Conservation (phyloP, 2,888 invertebrate genomes). For the Megamerina dolium region DNA sequence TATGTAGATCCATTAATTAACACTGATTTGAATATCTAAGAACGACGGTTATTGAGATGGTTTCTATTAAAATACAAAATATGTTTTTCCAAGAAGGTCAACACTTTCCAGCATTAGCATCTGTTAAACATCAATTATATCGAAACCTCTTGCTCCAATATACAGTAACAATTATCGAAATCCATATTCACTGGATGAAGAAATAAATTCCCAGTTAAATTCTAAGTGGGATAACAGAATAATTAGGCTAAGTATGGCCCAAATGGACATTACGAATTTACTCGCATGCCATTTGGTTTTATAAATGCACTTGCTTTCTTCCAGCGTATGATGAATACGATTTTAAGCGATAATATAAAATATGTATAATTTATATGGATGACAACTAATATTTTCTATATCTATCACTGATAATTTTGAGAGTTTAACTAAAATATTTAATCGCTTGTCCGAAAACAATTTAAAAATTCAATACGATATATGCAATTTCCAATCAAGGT, state of each 20-base stretch:
- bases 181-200: too few relatives aligned
- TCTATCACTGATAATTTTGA: slow-evolving; percentile 16
- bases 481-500: slow-evolving; percentile 20
- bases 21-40: slow-evolving; percentile 1
- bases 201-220: too few relatives aligned
- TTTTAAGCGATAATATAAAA: slow-evolving; percentile 2
- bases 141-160: too few relatives aligned
- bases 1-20: too few relatives aligned
- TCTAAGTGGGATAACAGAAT: too few relatives aligned
- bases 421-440: too few relatives aligned
- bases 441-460: slow-evolving; percentile 10
- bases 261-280: slow-evolving; percentile 1
- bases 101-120: too few relatives aligned
- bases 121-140: too few relatives aligned
- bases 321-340: slow-evolving; percentile 3
- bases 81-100: slow-evolving; percentile 11
- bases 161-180: too few relatives aligned
- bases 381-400: slow-evolving; percentile 6
- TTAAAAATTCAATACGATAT: slow-evolving; percentile 18
- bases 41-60: background rate
- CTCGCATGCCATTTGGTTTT: slow-evolving; percentile 6
- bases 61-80: slow-evolving; percentile 2
- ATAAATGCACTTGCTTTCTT: slow-evolving; percentile 8
- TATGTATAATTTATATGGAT: slow-evolving; percentile 6
- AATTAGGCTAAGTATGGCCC: too few relatives aligned